Evolutionary conservation across 2,797 vertebrate species (phyloP).

Genomic region (Parauchenoglanis punctatus): DNA sequence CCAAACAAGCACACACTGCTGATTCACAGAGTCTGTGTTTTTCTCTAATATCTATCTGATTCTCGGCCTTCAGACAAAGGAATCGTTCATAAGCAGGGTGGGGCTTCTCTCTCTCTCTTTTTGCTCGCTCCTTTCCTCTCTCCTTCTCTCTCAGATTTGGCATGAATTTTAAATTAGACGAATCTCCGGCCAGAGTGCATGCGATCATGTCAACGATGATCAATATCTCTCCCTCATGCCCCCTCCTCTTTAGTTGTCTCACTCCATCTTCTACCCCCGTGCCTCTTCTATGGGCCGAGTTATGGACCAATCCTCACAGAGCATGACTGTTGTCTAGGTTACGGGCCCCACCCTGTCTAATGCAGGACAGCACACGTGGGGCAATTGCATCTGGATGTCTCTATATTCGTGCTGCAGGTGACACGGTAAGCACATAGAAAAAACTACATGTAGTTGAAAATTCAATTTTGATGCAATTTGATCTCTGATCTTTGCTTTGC

Average conservation of each 20-base stretch:
- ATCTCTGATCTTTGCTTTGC: slow-evolving; percentile 51
- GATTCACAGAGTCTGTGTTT: not conserved
- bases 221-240: slow-evolving; percentile 20
- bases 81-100: slow-evolving; percentile 23
- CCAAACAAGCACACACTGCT: not conserved
- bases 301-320: slow-evolving; percentile 42
- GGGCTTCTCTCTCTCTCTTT: slow-evolving; percentile 3
- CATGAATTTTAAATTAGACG: slow-evolving; percentile 32
- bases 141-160: slow-evolving; percentile 18
- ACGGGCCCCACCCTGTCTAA: slow-evolving; percentile 55
- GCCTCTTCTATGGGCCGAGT: slow-evolving; percentile 11
- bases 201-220: slow-evolving; percentile 33
- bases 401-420: not conserved
- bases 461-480: not conserved
- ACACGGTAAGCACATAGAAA: not conserved
- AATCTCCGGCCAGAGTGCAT: slow-evolving; percentile 1
- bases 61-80: slow-evolving; percentile 42
- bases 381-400: not conserved
- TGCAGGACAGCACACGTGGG: slow-evolving; percentile 1
- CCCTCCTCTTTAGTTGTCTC: slow-evolving; percentile 7
- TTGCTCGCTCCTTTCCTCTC: not conserved
- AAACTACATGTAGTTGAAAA: not conserved
- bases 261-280: slow-evolving; percentile 46
- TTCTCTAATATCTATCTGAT: slow-evolving; percentile 9
- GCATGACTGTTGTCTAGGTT: slow-evolving; percentile 53